Percentiles rank a stretch among this genome's conserved stretches.
Conservation (phyloP, 2,888 invertebrate genomes). For the Morpho deidamia region DNA sequence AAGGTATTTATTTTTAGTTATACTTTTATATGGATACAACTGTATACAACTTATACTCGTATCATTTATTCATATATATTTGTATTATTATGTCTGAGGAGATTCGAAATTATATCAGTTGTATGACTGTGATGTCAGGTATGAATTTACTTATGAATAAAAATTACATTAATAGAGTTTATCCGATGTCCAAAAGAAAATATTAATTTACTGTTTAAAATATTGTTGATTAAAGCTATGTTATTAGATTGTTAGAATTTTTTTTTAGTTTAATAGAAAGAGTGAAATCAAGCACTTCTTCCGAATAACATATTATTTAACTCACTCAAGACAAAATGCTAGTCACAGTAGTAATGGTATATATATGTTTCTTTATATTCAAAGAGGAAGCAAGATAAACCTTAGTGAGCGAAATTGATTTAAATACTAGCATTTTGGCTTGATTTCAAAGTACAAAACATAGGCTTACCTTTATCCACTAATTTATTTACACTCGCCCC, state of each 20-base stretch:
- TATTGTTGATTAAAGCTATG: slow-evolving; percentile 55
- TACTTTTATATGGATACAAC: slow-evolving; percentile 72
- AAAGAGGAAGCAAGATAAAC: too few relatives aligned
- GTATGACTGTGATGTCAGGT: slow-evolving; percentile 33
- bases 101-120: slow-evolving; percentile 18
- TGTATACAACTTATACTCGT: slow-evolving; percentile 63
- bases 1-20: slow-evolving; percentile 77
- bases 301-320: slow-evolving; percentile 34
- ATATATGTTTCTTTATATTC: background rate
- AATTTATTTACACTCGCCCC: slow-evolving; percentile 47
- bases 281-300: slow-evolving; percentile 63
- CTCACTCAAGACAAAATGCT: slow-evolving; percentile 27
- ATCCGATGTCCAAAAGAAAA: slow-evolving; percentile 20
- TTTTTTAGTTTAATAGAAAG: slow-evolving; percentile 60
- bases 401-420: too few relatives aligned
- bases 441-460: slow-evolving; percentile 74
- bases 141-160: slow-evolving; percentile 43
- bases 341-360: slow-evolving; percentile 7
- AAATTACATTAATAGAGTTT: slow-evolving; percentile 22
- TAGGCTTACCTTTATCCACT: slow-evolving; percentile 52
- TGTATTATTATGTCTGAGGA: slow-evolving; percentile 32
- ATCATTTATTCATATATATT: slow-evolving; percentile 19
- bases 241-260: slow-evolving; percentile 47
- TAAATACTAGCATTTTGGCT: slow-evolving; percentile 35
- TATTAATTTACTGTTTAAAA: slow-evolving; percentile 38